Evolutionary conservation across 1,140 invertebrate species (phyloP), one percentile per base, ranked within the genome.

Genomic region (Steinernema feltiae): DNA sequence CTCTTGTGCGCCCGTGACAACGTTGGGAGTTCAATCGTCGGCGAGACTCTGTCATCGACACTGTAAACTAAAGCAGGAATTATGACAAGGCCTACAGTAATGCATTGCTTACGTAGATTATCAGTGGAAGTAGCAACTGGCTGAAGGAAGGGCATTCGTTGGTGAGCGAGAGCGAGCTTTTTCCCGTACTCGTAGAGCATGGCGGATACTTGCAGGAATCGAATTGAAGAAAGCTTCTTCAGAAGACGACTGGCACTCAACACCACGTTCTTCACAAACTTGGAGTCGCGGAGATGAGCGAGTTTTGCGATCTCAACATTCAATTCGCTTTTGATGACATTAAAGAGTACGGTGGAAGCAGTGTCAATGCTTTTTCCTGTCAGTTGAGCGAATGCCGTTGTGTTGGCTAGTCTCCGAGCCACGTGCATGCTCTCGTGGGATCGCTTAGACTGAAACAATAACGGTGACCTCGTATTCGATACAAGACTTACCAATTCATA

Each of bases 301-400:
- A 63, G 53, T 63, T 27, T 63, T 15, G 53, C 7, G 24, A 63
- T 63, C 7, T 27, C 24, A 3, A 27, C 53, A 3, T 7, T 3
- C 12, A 63, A 21, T 27, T 63, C 53, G 24, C 53, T 63, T 63
- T 63, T 63, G 41, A 76, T 21, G 24, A 73, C 48, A 71, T 41
- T 73, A 71, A 15, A 70, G 71, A 41, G 29, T 72, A 2, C 31
- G 31, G 75, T 48, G 46, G 80, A 75, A 15, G 77, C 80, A n/a
- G 48, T n/a, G 15, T 15, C 73, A 69, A 69, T 63, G 2, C 21
- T 41, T 24, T 46, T 48, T 30, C 32, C 29, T 29, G 27, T 75
- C 85, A 85, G 70, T 85, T 86, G 71, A 76, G 83, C 2, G 41
- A 27, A 53, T 27, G 53, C 3, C 3, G 53, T 63, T 27, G 53